Base-by-base conservation (phyloP, 2,888 invertebrate species). In the Drosophila nigritarsus region DNA sequence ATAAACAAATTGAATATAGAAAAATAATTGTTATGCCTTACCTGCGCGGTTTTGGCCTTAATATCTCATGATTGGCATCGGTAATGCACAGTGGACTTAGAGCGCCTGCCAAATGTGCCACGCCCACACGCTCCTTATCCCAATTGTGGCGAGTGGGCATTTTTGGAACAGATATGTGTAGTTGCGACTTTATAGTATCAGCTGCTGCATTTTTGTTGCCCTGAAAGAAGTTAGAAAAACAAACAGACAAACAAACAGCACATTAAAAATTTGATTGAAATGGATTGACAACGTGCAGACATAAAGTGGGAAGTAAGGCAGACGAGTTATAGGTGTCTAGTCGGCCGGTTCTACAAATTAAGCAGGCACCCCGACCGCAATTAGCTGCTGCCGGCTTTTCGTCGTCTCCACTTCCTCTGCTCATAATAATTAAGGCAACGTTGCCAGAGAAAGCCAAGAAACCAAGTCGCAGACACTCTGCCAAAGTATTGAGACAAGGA, bases 11-110 rank as follows among this genome's bases (percentile, higher is more conserved):
- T 18, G 11, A n/a, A 50, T 24, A n/a, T 27, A 15, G 4, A 13
- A 18, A 7, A n/a, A 27, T 27, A 7, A 38, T 40, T 29, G 2
- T 55, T 55, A 5, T 5, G 4, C 11, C 92, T 94, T 93, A 97
- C 97, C 97, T 96, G 92, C 97, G 95, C 13, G 97, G 97, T 92
- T 97, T 97, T 15, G 97, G 97, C 76, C 97, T 94, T 78, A 97
- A 95, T 90, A 97, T 97, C 93, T 97, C 97, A 93, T 97, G 97
- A 86, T 96, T 96, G 83, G 96, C 95, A 92, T 96, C 95, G 59
- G 95, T 95, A 86, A 95, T 95, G 91, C 95, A 95, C 67, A 95
- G 93, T 67, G 95, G 95, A 88, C 95, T 95, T 70, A 95, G 92
- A 36, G 95, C 95, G 73, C 95, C 95, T 53, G 94, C 94, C 82